These are phyloP conservation scores for Synanthedon vespiformis DNA, from an alignment of 2,888 invertebrate genomes.

Conservation along the genomic window DNA sequence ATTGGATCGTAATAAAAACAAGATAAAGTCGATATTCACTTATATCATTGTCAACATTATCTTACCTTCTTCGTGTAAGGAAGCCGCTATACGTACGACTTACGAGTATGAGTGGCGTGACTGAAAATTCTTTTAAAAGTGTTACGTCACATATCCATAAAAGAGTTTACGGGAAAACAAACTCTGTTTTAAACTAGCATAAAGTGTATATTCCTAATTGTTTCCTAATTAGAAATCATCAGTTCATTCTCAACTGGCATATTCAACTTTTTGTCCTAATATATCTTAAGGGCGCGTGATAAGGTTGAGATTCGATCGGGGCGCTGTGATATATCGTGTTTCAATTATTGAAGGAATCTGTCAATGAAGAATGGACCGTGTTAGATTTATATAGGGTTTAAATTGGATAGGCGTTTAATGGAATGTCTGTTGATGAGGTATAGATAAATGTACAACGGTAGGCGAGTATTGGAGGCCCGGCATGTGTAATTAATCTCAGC, in stretches of 20 bases:
- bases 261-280: conserved; percentile 30
- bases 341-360: conserved; percentile 42
- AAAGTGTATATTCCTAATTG: conserved; percentile 36
- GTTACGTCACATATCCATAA: conserved; percentile 33
- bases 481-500: conserved; percentile 55
- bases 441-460: conserved; percentile 27
- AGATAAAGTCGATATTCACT: conserved; percentile 23
- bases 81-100: conserved; percentile 32
- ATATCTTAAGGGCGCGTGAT: conserved; percentile 22
- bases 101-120: conserved; percentile 54
- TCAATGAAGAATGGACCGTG: conserved; percentile 40
- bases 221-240: conserved; percentile 40
- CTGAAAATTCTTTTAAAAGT: conserved; percentile 38
- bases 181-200: conserved; percentile 25
- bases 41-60: conserved; percentile 13
- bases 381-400: conserved; percentile 31
- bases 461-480: conserved; percentile 21
- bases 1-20: conserved; percentile 18
- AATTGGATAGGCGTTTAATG: conserved; percentile 27
- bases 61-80: conserved; percentile 26
- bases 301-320: conserved; percentile 40
- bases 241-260: conserved; percentile 27
- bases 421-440: conserved; percentile 47
- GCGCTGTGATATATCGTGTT: conserved; percentile 37
- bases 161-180: conserved; percentile 23